These are phyloP conservation scores for Eudasyphora cyanicolor DNA, from an alignment of 2,888 invertebrate genomes.

Conservation along the genomic window DNA sequence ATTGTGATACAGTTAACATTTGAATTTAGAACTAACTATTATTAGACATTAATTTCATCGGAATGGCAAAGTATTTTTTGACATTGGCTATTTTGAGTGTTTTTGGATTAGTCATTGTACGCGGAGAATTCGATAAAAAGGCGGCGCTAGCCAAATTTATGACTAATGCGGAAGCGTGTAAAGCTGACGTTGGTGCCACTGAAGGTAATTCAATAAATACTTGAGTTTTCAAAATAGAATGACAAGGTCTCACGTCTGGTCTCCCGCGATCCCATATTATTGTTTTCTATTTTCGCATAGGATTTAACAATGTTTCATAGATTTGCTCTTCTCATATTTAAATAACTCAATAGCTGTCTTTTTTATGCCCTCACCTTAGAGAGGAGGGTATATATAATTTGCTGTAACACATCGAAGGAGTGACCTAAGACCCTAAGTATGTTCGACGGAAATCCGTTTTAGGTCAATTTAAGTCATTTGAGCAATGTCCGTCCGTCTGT, in stretches of 20 bases:
- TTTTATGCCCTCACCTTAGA: no score
- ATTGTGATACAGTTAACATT: not conserved
- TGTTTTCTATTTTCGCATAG: no score
- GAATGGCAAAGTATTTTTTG: constrained; percentile 45
- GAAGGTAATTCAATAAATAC: constrained; percentile 65
- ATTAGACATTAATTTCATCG: not conserved
- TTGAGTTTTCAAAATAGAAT: not conserved
- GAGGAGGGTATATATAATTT: no score
- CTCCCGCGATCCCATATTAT: no score
- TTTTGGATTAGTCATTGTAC: constrained; percentile 30
- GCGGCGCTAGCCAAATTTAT: constrained; percentile 69
- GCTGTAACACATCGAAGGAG: no score
- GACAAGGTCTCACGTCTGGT: not conserved
- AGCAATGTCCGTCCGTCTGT: no score
- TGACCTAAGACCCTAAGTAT: no score
- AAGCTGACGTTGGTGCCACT: constrained; percentile 71
- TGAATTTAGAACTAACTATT: not conserved
- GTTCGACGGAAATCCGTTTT: no score
- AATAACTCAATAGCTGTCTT: no score
- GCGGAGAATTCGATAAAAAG: constrained; percentile 66
- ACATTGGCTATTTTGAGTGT: constrained; percentile 35
- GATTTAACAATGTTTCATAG: no score
- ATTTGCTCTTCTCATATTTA: no score
- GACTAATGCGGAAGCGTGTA: constrained; percentile 69
- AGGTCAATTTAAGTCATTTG: no score